Conservation (phyloP, 1,140 invertebrate genomes). For the Anoplophora glabripennis region DNA sequence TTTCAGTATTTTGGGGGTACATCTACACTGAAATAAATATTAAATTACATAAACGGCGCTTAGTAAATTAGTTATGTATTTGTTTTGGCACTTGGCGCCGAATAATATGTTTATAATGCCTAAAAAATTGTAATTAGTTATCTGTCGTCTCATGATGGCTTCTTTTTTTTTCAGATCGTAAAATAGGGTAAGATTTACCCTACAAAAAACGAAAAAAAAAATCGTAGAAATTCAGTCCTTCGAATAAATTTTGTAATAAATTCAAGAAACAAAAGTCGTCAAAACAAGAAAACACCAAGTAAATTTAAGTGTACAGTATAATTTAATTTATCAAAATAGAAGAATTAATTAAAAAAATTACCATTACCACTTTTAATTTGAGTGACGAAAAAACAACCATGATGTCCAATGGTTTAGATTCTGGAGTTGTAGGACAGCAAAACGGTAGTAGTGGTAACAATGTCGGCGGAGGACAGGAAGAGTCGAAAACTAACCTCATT, state of each 20-base stretch:
- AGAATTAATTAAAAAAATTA: constrained; percentile 33
- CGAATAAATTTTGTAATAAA: background rate
- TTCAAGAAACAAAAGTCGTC: constrained; percentile 1
- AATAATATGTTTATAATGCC: no score
- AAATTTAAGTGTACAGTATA: constrained; percentile 18
- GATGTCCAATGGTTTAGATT: constrained; percentile 84
- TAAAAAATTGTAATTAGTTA: no score
- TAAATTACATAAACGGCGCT: no score
- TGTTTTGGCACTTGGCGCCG: no score
- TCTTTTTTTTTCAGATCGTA: constrained; percentile 10
- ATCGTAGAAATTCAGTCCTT: constrained; percentile 2
- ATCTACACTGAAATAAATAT: no score
- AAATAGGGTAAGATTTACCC: constrained; percentile 1
- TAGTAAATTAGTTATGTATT: no score
- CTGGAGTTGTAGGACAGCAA: constrained; percentile 60
- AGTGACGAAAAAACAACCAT: constrained; percentile 50
- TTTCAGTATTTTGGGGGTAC: no score
- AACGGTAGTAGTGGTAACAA: constrained; percentile 68
- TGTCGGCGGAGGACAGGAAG: constrained; percentile 70
- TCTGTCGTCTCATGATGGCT: background rate
- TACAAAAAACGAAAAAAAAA: constrained; percentile 5
- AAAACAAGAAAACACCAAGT: constrained; percentile 16
- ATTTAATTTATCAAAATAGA: constrained; percentile 24
- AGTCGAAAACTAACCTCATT: constrained; percentile 97
- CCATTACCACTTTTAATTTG: constrained; percentile 37